A percentile compares a stretch with the other conserved stretches of the same genome.
These are phyloP conservation scores for Hydrophis major DNA, from an alignment of 2,797 vertebrate genomes.

Conservation along the genomic window DNA sequence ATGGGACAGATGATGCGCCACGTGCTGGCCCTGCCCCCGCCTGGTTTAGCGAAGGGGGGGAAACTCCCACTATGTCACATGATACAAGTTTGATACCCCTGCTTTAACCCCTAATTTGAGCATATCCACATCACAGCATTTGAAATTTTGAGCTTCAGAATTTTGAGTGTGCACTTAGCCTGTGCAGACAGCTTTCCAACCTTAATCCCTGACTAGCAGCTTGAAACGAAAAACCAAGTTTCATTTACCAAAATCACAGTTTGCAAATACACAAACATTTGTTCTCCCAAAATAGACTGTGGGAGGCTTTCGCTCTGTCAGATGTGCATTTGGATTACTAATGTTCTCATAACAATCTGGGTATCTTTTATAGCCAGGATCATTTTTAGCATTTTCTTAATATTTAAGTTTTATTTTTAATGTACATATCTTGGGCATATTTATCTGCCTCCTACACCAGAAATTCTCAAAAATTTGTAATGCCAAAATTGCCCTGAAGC, in stretches of 20 bases:
- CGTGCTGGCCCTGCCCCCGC: no score
- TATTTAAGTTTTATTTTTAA: background rate
- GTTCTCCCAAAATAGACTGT: background rate
- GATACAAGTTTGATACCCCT: no score
- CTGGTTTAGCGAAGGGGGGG: no score
- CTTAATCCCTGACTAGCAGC: background rate
- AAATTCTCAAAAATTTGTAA: background rate
- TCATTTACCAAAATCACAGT: background rate
- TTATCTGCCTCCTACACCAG: background rate
- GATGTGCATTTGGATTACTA: background rate
- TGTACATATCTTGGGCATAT: background rate
- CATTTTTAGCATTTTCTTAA: background rate
- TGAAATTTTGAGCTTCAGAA: background rate
- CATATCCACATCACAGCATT: background rate
- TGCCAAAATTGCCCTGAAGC: background rate
- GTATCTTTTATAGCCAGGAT: background rate
- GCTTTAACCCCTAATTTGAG: background rate
- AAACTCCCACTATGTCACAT: no score
- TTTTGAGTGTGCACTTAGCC: background rate
- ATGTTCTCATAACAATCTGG: background rate
- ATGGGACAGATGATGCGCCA: no score
- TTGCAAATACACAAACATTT: background rate
- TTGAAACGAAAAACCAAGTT: background rate
- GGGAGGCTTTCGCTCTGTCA: background rate
- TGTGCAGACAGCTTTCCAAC: background rate